phyloP scores from a whole-genome alignment of 2,797 vertebrate genomes.

The Megalops cyprinoides region DNA sequence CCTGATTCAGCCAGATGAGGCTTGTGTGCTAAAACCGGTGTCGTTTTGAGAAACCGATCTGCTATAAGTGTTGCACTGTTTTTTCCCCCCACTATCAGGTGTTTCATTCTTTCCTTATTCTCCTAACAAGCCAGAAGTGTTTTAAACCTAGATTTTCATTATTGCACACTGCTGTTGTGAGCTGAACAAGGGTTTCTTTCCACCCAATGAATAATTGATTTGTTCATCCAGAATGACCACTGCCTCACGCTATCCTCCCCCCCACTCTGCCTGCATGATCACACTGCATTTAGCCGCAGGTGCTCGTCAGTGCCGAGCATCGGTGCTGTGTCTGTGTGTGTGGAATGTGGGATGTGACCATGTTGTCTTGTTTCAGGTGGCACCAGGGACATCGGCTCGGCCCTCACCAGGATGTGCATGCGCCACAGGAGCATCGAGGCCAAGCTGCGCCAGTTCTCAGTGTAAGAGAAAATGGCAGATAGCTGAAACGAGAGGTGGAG shows the following conservation, averaged over 20 bases:
- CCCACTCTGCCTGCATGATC: background rate
- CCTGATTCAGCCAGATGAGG: constrained; percentile 20
- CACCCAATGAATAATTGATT: background rate
- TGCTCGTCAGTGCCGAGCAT: background rate
- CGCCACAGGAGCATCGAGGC: constrained; percentile 76
- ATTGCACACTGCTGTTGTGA: background rate
- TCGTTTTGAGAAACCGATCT: constrained; percentile 21
- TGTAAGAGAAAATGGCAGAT: constrained; percentile 56
- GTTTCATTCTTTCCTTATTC: background rate
- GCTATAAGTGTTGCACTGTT: constrained; percentile 11
- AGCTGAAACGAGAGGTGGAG: background rate
- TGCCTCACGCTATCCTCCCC: background rate
- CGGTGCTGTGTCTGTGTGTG: background rate
- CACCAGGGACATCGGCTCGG: constrained; percentile 73
- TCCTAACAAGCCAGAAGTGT: background rate
- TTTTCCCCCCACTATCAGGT: background rate
- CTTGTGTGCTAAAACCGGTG: constrained; percentile 28
- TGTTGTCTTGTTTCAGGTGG: constrained; percentile 60
- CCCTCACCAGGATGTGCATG: constrained; percentile 78
- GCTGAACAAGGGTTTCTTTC: background rate
- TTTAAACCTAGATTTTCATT: background rate
- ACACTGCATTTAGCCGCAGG: background rate
- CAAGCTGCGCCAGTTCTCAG: constrained; percentile 71
- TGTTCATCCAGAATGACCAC: background rate
- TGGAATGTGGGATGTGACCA: background rate